Percentiles rank a stretch among this genome's conserved stretches.
Conservation (phyloP, 2,113 vertebrate genomes). For the Tenrec ecaudatus region DNA sequence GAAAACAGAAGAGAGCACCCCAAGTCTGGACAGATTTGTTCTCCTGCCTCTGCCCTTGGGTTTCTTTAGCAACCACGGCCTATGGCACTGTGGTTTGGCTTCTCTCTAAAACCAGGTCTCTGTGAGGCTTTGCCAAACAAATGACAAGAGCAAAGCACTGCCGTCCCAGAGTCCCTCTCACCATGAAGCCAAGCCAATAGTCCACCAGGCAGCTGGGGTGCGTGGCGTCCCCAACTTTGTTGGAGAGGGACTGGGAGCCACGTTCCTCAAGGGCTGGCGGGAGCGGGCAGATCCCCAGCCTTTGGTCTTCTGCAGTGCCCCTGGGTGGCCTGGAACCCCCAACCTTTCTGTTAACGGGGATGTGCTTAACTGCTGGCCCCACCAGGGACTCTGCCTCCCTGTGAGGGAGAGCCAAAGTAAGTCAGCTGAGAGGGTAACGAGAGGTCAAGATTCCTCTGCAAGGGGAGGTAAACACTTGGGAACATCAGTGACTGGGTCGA, state of each 20-base stretch:
- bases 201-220: background rate
- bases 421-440: too few relatives aligned
- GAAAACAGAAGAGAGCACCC: too few relatives aligned
- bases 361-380: background rate
- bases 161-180: background rate
- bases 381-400: background rate
- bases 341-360: background rate
- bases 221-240: background rate
- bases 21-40: too few relatives aligned
- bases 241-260: background rate
- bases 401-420: background rate
- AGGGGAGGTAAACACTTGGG: rapidly evolving
- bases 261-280: background rate
- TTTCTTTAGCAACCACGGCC: background rate
- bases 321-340: background rate
- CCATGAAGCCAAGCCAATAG: background rate
- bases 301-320: background rate
- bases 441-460: rapidly evolving
- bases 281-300: background rate
- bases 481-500: too few relatives aligned
- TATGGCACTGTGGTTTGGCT: background rate
- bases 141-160: background rate
- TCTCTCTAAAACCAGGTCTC: background rate
- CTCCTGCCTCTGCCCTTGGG: background rate
- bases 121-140: background rate